phyloP scores from a whole-genome alignment of 2,113 vertebrate genomes.

The Cavia aperea region DNA sequence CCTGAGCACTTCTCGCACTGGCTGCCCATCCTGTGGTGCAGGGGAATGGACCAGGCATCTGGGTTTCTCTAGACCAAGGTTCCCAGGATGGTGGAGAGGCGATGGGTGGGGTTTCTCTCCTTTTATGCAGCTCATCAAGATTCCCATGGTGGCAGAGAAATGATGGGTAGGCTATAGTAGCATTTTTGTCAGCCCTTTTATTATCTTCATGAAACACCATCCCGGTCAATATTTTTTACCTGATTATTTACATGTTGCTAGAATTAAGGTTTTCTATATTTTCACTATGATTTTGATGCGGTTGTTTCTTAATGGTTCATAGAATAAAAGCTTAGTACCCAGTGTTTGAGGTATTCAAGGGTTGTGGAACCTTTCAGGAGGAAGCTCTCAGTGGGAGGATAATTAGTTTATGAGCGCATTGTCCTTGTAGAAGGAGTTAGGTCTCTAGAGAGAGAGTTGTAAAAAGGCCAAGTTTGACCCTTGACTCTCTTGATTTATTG shows the following conservation, averaged over 20 bases:
- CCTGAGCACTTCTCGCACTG: too few relatives aligned
- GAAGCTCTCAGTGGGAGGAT: background rate
- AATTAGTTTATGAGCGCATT: background rate
- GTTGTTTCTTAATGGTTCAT: background rate
- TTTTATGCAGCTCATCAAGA: too few relatives aligned
- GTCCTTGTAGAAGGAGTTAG: background rate
- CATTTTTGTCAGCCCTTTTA: background rate
- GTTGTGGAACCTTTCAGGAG: background rate
- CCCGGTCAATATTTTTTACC: background rate
- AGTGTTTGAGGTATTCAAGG: background rate
- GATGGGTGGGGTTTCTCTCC: too few relatives aligned
- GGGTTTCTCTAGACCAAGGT: too few relatives aligned
- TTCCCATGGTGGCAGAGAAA: too few relatives aligned
- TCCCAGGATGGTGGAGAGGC: too few relatives aligned
- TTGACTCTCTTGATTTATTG: background rate
- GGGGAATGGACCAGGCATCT: too few relatives aligned
- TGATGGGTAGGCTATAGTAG: background rate
- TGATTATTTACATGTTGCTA: constrained; percentile 4
- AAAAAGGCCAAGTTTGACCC: background rate
- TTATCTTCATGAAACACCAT: background rate
- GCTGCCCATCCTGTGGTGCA: too few relatives aligned
- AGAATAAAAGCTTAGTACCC: background rate
- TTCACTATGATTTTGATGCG: background rate
- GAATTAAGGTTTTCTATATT: background rate
- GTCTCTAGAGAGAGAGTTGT: background rate